phyloP scores from a whole-genome alignment of 2,797 vertebrate genomes.

The Sciaenops ocellatus region DNA sequence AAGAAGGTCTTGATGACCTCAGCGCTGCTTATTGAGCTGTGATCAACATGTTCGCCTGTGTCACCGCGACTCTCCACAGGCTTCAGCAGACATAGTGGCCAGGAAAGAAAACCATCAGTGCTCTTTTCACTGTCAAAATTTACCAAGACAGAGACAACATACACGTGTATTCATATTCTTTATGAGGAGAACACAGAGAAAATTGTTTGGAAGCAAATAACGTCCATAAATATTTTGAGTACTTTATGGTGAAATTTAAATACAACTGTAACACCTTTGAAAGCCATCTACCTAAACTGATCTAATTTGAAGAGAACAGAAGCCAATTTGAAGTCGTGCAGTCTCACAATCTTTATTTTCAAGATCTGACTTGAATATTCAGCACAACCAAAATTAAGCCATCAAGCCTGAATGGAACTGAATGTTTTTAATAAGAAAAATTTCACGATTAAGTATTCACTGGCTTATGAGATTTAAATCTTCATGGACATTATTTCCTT shows the following conservation, averaged over 20 bases:
- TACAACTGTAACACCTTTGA: background rate
- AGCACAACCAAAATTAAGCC: background rate
- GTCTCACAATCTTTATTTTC: too few relatives aligned
- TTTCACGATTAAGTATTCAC: background rate
- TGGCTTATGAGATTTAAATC: background rate
- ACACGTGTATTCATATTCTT: background rate
- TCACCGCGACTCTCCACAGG: conserved; percentile 53
- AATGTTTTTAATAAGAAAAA: background rate
- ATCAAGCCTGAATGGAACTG: background rate
- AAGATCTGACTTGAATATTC: background rate
- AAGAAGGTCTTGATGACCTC: conserved; percentile 68
- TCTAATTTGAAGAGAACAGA: too few relatives aligned
- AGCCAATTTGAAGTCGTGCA: too few relatives aligned
- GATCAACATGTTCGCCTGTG: conserved; percentile 66
- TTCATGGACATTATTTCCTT: too few relatives aligned
- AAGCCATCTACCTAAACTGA: too few relatives aligned
- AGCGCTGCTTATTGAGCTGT: conserved; percentile 62
- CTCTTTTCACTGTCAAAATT: conserved; percentile 5
- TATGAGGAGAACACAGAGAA: background rate
- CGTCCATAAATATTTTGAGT: background rate
- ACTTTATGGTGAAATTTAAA: background rate
- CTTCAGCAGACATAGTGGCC: conserved; percentile 14
- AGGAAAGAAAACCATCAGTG: conserved; percentile 5
- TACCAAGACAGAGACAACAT: background rate
- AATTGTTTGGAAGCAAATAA: background rate